Evolutionary conservation across 2,888 invertebrate genomes (phyloP).

Genomic region (Abscondita cerata): DNA sequence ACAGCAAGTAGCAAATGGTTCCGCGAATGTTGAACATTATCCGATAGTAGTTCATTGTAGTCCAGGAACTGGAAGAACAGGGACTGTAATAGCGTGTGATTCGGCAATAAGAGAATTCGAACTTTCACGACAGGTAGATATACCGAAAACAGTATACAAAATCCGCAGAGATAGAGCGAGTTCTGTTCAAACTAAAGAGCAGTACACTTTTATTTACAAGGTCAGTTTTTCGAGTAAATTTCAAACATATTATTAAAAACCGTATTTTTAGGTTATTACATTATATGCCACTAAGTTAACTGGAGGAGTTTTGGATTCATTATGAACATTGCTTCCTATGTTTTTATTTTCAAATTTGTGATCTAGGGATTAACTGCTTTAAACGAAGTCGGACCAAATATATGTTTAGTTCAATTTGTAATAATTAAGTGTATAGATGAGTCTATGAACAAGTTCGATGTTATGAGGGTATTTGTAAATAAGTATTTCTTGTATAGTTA

Average conservation of each 20-base stretch:
- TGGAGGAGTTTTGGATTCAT: conserved; percentile 71
- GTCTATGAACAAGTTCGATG: conserved; percentile 26
- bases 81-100: conserved; percentile 86
- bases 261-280: conserved; percentile 72
- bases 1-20: conserved; percentile 42
- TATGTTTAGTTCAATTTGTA: conserved; percentile 3
- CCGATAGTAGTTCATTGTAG: conserved; percentile 86
- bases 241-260: not conserved
- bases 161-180: conserved; percentile 88
- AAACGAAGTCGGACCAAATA: conserved; percentile 16
- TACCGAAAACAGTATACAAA: conserved; percentile 84
- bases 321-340: conserved; percentile 49
- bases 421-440: conserved; percentile 1
- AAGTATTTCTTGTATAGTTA: conserved; percentile 25
- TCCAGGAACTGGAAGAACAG: conserved; percentile 89
- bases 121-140: conserved; percentile 79
- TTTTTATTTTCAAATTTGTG: conserved; percentile 24
- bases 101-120: conserved; percentile 87
- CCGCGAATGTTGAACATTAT: conserved; percentile 60
- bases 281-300: conserved; percentile 85
- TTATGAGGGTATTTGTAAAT: conserved; percentile 29
- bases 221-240: conserved; percentile 57
- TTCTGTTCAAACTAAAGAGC: conserved; percentile 88
- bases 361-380: conserved; percentile 1
- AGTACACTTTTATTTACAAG: conserved; percentile 92